Evolutionary conservation across 2,797 vertebrate genomes (phyloP).

Genomic region (Sylvia borin): DNA sequence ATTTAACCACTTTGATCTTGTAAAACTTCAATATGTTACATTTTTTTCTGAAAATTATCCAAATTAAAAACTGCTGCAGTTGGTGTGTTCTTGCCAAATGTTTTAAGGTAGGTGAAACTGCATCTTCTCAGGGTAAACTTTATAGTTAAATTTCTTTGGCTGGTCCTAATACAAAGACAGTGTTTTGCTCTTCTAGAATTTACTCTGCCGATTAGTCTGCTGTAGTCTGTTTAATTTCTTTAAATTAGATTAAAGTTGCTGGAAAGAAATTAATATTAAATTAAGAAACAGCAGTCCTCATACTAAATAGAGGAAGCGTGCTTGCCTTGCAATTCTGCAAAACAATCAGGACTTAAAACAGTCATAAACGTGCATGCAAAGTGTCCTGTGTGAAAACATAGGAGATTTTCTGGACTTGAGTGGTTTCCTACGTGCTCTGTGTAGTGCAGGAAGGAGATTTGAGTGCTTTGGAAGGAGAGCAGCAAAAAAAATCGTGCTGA

Average conservation of each 20-base stretch:
- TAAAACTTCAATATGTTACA: not conserved
- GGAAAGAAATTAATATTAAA: constrained; percentile 12
- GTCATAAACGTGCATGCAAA: not conserved
- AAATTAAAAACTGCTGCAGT: not conserved
- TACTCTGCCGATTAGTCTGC: not conserved
- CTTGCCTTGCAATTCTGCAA: not conserved
- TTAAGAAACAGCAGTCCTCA: not conserved
- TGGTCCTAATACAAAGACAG: not conserved
- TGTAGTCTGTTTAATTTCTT: not conserved
- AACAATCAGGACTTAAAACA: not conserved
- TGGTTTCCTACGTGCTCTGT: accelerated
- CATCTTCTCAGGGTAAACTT: not conserved
- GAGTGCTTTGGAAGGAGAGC: not conserved
- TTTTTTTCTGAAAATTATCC: not conserved
- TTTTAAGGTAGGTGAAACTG: not conserved
- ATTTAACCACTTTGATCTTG: not conserved
- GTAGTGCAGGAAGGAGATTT: not conserved
- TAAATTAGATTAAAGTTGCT: constrained; percentile 18
- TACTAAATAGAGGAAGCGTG: not conserved
- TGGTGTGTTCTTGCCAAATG: not conserved
- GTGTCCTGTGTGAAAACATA: not conserved
- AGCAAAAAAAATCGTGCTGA: not conserved
- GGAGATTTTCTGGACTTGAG: not conserved
- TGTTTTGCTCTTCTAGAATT: not conserved
- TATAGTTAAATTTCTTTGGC: not conserved